A percentile compares a stretch with the other conserved stretches of the same genome.
Conservation (phyloP, 2,797 vertebrate species). For the Neosilurus mollespiculum region DNA sequence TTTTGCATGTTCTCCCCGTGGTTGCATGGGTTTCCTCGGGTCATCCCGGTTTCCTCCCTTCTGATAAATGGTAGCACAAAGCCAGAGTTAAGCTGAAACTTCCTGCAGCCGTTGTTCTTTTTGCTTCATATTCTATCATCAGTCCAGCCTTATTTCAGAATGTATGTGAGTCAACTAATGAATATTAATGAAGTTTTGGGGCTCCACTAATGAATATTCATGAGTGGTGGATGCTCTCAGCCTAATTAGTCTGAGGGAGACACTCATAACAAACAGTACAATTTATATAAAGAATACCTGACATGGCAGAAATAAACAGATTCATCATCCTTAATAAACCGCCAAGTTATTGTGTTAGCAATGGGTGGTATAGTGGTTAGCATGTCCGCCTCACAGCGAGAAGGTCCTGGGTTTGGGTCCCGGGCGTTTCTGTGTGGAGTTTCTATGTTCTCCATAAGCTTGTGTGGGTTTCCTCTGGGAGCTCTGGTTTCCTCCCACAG, state of each 20-base stretch:
- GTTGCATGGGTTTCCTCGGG: no score
- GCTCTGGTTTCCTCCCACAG: no score
- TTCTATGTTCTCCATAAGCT: no score
- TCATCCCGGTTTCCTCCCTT: no score
- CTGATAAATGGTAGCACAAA: neutral
- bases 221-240: neutral
- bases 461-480: no score
- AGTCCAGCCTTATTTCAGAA: neutral
- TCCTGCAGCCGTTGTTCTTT: neutral
- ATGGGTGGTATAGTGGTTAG: no score
- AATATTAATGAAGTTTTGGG: constrained; percentile 13
- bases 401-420: no score
- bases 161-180: constrained; percentile 2
- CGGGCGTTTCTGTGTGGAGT: no score
- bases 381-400: no score
- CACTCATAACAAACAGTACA: neutral
- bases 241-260: neutral
- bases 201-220: constrained; percentile 5
- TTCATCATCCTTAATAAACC: neutral
- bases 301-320: neutral
- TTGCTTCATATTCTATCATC: constrained; percentile 4
- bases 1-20: no score
- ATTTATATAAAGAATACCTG: no score
- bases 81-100: neutral
- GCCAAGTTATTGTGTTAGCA: no score